These are phyloP conservation scores for Nephila pilipes DNA, from an alignment of 1,140 invertebrate genomes.

Conservation along the genomic window DNA sequence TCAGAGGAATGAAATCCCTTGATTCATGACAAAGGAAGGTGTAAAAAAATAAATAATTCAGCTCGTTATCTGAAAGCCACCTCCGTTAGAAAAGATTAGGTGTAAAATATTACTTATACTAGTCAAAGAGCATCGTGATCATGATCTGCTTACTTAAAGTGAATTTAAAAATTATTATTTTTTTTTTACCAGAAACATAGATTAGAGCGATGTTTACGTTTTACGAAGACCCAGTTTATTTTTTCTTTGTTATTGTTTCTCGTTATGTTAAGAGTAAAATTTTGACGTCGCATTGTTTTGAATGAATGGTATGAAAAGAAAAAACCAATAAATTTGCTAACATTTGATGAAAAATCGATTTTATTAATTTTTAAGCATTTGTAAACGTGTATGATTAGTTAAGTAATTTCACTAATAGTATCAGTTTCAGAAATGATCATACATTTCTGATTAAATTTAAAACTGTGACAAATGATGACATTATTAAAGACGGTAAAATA, in stretches of 20 bases:
- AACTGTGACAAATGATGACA: too few species aligned
- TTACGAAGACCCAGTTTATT: neutral
- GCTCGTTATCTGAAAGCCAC: neutral
- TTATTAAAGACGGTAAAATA: too few species aligned
- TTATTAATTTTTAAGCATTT: too few species aligned
- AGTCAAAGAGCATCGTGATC: neutral
- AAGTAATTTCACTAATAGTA: too few species aligned
- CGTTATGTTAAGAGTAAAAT: neutral
- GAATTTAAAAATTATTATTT: neutral
- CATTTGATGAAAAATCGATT: too few species aligned
- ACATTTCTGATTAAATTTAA: too few species aligned
- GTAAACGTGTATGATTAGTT: too few species aligned
- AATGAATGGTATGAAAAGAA: too few species aligned
- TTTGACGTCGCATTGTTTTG: too few species aligned
- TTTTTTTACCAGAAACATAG: neutral
- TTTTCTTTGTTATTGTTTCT: neutral
- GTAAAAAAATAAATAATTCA: conserved; percentile 23
- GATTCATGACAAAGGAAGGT: conserved; percentile 16
- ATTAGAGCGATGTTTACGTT: neutral
- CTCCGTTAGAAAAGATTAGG: neutral
- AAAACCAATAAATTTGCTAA: too few species aligned
- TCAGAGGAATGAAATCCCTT: neutral
- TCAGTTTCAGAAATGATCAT: too few species aligned
- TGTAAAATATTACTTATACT: neutral
- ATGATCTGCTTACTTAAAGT: neutral